phyloP scores from a whole-genome alignment of 2,797 vertebrate species.

The Gambusia yucatana region DNA sequence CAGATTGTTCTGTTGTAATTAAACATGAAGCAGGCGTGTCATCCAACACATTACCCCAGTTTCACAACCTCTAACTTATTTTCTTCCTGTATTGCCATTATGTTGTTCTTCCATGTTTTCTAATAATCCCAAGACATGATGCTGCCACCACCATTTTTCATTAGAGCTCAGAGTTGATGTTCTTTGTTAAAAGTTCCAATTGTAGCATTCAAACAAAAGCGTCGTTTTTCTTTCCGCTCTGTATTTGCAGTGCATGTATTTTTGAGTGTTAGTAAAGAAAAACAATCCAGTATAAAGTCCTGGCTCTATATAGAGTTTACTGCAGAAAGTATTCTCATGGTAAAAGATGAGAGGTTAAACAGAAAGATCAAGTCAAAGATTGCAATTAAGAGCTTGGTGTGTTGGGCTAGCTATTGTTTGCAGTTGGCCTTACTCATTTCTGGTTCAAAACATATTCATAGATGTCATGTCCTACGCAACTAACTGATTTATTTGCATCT shows the following conservation, averaged over 20 bases:
- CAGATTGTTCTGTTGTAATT: neutral
- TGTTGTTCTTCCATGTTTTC: neutral
- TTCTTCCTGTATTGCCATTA: neutral
- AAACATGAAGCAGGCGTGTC: neutral
- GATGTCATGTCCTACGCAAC: neutral
- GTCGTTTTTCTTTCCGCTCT: too few relatives aligned
- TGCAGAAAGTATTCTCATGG: neutral
- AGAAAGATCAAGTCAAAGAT: neutral
- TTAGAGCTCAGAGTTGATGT: neutral
- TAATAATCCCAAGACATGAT: neutral
- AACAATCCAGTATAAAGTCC: neutral
- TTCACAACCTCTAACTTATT: neutral
- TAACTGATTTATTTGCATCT: slow-evolving; percentile 15
- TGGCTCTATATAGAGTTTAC: neutral
- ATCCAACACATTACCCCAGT: neutral
- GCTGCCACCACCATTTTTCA: neutral
- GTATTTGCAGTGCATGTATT: neutral
- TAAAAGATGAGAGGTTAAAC: neutral
- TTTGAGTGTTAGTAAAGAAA: neutral
- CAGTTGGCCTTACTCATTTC: neutral
- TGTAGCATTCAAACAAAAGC: too few relatives aligned
- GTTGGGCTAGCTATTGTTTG: neutral
- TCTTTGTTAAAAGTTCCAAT: neutral
- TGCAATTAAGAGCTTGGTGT: neutral
- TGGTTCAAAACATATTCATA: slow-evolving; percentile 13